These are phyloP conservation scores for Xenopus borealis DNA, from an alignment of 2,113 vertebrate species.

Conservation along the genomic window DNA sequence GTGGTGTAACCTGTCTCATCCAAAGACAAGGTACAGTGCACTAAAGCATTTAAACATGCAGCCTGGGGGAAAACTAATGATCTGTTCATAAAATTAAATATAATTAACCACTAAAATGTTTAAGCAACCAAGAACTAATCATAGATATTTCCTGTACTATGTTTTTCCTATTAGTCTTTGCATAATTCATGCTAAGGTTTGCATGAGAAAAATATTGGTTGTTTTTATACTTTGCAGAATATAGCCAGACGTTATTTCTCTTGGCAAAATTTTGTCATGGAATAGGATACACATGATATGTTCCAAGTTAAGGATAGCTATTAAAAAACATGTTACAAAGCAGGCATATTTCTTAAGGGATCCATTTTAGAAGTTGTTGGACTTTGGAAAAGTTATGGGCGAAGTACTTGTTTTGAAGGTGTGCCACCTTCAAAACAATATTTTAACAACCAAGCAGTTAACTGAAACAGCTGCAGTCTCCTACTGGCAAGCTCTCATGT, in stretches of 20 bases:
- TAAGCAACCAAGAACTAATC: constrained; percentile 2
- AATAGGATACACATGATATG: not conserved
- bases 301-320: not conserved
- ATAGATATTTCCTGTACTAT: not conserved
- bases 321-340: not conserved
- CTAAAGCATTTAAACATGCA: not conserved
- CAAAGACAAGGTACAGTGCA: constrained; percentile 16
- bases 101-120: constrained; percentile 8
- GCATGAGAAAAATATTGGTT: not conserved
- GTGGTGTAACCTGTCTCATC: constrained; percentile 15
- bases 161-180: not conserved
- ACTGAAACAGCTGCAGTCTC: not conserved
- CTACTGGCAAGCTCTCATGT: not conserved
- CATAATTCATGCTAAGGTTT: constrained; percentile 2
- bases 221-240: not conserved
- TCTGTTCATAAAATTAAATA: constrained; percentile 13
- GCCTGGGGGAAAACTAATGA: not conserved
- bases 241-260: constrained; percentile 8
- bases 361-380: not conserved
- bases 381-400: not conserved
- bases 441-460: not conserved
- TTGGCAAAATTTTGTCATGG: constrained; percentile 1
- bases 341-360: constrained; percentile 4
- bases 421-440: not conserved
- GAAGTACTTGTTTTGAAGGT: not conserved